These are phyloP conservation scores for Macroglossus sobrinus DNA, from an alignment of 2,113 vertebrate genomes.

Conservation along the genomic window DNA sequence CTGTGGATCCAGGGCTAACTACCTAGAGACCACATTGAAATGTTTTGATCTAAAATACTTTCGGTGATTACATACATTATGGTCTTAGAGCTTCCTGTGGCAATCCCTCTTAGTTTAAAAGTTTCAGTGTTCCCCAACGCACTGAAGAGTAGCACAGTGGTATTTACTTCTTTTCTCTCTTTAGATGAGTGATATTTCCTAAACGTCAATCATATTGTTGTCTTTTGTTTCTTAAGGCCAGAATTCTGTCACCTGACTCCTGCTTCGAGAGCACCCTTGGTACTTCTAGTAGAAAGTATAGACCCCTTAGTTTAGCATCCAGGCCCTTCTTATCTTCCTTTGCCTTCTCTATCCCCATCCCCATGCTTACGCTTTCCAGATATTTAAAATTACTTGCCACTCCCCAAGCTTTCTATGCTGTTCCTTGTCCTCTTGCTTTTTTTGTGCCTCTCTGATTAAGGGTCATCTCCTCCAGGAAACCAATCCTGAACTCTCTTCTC, in stretches of 20 bases:
- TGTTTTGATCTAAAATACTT: background rate
- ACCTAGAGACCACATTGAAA: background rate
- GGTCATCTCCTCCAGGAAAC: background rate
- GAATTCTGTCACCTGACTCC: background rate
- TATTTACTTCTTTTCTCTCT: background rate
- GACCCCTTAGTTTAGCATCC: background rate
- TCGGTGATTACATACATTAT: rapidly evolving
- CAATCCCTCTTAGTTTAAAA: background rate
- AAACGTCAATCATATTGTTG: background rate
- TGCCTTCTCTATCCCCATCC: background rate
- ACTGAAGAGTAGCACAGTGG: background rate
- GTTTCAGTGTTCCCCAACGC: background rate
- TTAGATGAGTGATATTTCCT: background rate
- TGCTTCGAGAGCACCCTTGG: background rate
- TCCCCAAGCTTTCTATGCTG: background rate
- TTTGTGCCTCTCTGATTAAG: background rate
- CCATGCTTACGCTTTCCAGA: background rate
- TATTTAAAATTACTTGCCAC: background rate
- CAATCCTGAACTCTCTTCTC: background rate
- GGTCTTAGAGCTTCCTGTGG: background rate
- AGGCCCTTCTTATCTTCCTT: background rate
- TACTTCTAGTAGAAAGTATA: background rate
- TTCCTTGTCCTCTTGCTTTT: background rate
- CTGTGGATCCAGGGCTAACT: background rate
- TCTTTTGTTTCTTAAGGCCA: background rate